Base-by-base conservation (phyloP, 2,113 vertebrate species). In the Elephas maximus region DNA sequence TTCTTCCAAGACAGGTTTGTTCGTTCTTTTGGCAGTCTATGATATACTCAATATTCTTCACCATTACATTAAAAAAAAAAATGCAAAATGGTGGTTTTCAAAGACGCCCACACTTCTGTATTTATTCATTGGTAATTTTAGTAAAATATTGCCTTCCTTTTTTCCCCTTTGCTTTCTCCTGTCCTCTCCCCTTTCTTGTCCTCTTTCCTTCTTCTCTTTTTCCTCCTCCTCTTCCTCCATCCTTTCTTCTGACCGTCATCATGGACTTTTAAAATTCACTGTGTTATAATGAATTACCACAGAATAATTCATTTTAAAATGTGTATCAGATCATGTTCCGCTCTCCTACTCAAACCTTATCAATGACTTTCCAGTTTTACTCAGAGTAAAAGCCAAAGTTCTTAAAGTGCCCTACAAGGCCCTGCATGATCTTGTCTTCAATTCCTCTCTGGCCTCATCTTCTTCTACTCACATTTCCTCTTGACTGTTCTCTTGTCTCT, bases 21-120 rank as follows among this genome's bases (percentile, higher is more conserved):
- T 48, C 48, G 48, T 48, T 48, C 48, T 48, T 48, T 48, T 48
- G 48, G 48, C 5, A 48, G 48, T 7, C 48, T 10, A 10, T 7
- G 48, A 10, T 48, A 48, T 48, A 48, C 10, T 48, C 48, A 48
- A 48, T 48, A 10, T 48, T 48, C 48, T 48, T 48, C 48, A 48
- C 48, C 48, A 48, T 48, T 10, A 48, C 48, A 48, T 48, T 48
- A 10, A 37, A 53, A 7, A 3, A 3, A 3, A 57, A 5, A 6
- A 74, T 94, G 30, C 45, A 83, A 92, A 93, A 69, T 79, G 23
- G 8, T 91, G 53, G 24, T 74, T 83, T 73, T 67, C 80, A 92
- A 83, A 73, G 53, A 83, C 1, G 53, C 79, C 26, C 10, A 10
- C 8, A 24, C 9, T 92, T 1, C 9, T 30, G 37, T 37, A 10